phyloP scores from a whole-genome alignment of 2,797 vertebrate species.

The Mus minutoides region DNA sequence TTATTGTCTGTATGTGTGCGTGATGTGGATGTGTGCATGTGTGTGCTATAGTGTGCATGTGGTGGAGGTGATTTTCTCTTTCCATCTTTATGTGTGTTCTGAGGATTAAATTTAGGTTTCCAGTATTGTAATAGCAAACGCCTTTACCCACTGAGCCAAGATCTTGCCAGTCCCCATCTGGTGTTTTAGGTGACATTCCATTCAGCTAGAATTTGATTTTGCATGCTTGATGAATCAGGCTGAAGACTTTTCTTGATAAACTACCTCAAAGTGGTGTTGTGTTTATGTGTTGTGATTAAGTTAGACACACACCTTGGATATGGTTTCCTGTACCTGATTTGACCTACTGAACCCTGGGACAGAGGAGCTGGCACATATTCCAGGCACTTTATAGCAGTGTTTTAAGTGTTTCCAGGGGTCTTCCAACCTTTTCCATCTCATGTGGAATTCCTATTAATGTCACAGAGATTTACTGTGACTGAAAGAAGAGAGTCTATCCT shows the following conservation, averaged over 20 bases:
- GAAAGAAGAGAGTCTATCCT: conserved; percentile 64
- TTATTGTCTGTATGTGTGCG: not conserved
- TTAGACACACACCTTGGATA: conserved; percentile 48
- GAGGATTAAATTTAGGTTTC: not conserved
- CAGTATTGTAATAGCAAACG: not conserved
- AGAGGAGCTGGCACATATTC: conserved; percentile 25
- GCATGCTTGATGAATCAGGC: not conserved
- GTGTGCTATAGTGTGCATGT: not conserved
- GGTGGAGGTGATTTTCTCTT: not conserved
- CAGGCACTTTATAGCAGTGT: conserved; percentile 45
- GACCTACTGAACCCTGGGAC: conserved; percentile 33
- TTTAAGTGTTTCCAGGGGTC: conserved; percentile 66
- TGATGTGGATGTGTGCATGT: not conserved
- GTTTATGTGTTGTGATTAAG: conserved; percentile 54
- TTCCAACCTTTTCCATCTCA: conserved; percentile 62
- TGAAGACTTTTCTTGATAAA: conserved; percentile 47
- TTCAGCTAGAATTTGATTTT: conserved; percentile 40
- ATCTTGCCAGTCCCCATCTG: not conserved
- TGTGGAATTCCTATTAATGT: conserved; percentile 70
- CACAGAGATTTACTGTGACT: conserved; percentile 65
- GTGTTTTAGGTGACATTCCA: conserved; percentile 25
- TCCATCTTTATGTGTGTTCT: not conserved
- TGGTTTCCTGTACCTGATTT: conserved; percentile 47
- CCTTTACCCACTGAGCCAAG: not conserved
- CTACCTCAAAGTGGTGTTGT: not conserved